Evolutionary conservation across 1,140 invertebrate genomes (phyloP).

Genomic region (Monochamus saltuarius): DNA sequence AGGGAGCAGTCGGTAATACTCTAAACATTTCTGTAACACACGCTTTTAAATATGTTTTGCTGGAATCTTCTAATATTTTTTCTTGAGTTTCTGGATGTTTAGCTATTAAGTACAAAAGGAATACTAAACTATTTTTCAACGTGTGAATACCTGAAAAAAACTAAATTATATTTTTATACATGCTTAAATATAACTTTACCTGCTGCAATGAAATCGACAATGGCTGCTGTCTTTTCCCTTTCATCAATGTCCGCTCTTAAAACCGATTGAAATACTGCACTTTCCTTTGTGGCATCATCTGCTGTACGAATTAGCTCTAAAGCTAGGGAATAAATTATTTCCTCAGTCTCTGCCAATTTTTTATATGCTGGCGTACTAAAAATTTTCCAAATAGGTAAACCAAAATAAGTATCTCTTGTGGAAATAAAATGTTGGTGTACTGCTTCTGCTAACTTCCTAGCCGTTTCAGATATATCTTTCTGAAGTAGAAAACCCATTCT

Average conservation of each 20-base stretch:
- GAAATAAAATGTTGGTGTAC: conserved; percentile 74
- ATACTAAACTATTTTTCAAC: conserved; percentile 78
- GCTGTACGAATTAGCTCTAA: conserved; percentile 75
- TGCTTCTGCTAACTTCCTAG: conserved; percentile 63
- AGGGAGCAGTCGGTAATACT: conserved; percentile 80
- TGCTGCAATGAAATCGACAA: conserved; percentile 84
- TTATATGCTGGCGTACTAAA: conserved; percentile 72
- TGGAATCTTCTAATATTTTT: conserved; percentile 72
- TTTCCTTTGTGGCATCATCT: conserved; percentile 61
- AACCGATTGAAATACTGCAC: conserved; percentile 71
- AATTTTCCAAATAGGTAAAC: conserved; percentile 80
- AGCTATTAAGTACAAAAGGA: conserved; percentile 75
- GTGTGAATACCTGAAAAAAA: conserved; percentile 69
- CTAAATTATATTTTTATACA: background rate
- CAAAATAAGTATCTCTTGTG: conserved; percentile 74
- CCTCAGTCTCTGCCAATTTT: conserved; percentile 72
- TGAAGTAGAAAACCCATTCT: conserved; percentile 76
- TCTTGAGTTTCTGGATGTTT: conserved; percentile 68
- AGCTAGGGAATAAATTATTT: conserved; percentile 79
- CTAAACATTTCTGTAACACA: conserved; percentile 86
- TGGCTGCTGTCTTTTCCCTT: conserved; percentile 78
- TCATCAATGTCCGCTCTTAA: conserved; percentile 70
- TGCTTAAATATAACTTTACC: conserved; percentile 41
- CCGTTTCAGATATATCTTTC: conserved; percentile 57
- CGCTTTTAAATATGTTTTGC: conserved; percentile 69